A percentile compares a stretch with the other conserved stretches of the same genome.
Conservation (phyloP, 2,797 vertebrate genomes). For the Halcyon smyrnensis region DNA sequence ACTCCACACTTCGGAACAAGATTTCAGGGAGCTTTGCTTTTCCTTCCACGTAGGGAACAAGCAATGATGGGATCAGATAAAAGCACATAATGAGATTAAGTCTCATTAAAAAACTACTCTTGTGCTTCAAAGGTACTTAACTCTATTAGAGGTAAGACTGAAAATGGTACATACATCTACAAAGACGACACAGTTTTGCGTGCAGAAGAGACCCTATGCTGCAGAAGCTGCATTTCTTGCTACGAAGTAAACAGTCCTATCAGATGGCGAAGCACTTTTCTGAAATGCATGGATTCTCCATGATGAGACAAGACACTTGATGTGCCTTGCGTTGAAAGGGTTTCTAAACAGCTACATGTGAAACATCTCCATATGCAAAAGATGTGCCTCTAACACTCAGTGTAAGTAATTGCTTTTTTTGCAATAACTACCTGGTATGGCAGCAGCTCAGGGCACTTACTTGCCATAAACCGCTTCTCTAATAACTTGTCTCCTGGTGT, state of each 20-base stretch:
- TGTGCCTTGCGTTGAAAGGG: not conserved
- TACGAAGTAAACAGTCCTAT: not conserved
- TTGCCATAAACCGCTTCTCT: not conserved
- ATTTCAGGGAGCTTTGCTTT: not conserved
- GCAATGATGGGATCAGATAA: constrained; percentile 1
- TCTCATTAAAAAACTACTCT: constrained; percentile 6
- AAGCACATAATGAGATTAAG: constrained; percentile 20
- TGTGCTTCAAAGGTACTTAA: constrained; percentile 11
- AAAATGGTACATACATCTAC: not conserved
- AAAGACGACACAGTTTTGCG: rapidly evolving
- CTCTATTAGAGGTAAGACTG: not conserved
- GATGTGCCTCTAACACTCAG: not conserved
- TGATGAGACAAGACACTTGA: too few relatives aligned
- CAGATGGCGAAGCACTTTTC: not conserved
- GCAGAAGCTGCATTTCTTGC: not conserved
- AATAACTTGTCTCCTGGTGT: rapidly evolving
- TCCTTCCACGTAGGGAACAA: not conserved
- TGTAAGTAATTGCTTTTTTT: not conserved
- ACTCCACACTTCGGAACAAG: not conserved
- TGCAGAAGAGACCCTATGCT: rapidly evolving
- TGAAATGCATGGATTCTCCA: not conserved
- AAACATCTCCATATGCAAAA: not conserved
- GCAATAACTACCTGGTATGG: not conserved
- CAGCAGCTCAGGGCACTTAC: not conserved
- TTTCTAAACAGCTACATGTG: not conserved